Evolutionary conservation across 2,113 vertebrate genomes (phyloP), one percentile per base, ranked within the genome.

Genomic region (Crotalus helleri): DNA sequence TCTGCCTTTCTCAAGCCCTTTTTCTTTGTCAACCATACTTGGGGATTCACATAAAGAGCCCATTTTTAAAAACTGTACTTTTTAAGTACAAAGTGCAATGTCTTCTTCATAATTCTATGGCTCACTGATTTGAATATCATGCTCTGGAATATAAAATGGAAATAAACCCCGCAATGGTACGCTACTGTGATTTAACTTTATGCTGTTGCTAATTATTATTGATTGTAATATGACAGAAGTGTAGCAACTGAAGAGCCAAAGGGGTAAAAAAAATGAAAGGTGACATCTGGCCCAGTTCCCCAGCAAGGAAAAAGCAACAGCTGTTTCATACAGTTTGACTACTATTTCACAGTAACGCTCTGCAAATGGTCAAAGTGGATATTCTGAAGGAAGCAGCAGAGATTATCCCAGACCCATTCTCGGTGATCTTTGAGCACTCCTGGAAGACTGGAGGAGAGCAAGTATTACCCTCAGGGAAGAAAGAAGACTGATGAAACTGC

Each of bases 281-380:
- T 96, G 96, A 97, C 96, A 94, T 95, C 91, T 81, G 97, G 94
- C 92, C 93, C 88, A 53, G 58, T 92, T 94, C 95, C 94, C 90
- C 90, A 92, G 93, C 88, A 74, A 94, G 87, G 94, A 93, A 96
- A 92, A 91, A 94, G 53, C 10, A 57, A 0, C 0, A 88, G 64
- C 53, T 94, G 57, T 85, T 94, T 64, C 88, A 51, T 55, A 91
- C 92, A 88, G 93, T 94, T 92, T 94, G 89, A 93, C 85, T 94
- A 96, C 94, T 3, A 13, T 19, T 92, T 92, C 93, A 93, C 15
- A 91, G 46, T 93, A 95, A 26, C 64, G 61, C 1, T n/a, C 44
- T 13, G 87, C 59, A 90, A 13, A 93, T 29, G 87, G 88, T 91
- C 54, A n/a, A 24, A 85, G 5, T 33, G n/a, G 0, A 0, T n/a